phyloP scores from a whole-genome alignment of 2,797 vertebrate species.

The Smutsia temminckii region DNA sequence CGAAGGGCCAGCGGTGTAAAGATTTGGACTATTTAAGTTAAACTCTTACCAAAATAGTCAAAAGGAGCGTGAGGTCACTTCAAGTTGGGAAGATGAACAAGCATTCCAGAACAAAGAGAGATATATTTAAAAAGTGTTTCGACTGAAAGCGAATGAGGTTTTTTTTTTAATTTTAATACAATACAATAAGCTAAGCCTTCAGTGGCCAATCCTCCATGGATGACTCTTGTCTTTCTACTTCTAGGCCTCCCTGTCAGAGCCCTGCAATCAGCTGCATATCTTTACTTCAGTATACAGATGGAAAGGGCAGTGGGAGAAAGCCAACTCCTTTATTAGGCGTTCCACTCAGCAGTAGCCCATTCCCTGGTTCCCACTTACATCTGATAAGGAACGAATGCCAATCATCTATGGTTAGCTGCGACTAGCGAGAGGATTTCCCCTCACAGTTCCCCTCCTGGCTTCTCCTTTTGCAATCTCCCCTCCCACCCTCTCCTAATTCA shows the following conservation, averaged over 20 bases:
- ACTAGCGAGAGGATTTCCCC: not conserved
- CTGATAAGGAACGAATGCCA: slow-evolving; percentile 34
- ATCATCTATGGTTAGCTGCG: not conserved
- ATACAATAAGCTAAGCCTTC: not conserved
- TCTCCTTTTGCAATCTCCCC: not conserved
- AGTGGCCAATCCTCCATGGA: not conserved
- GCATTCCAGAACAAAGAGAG: slow-evolving; percentile 26
- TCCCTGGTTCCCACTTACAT: not conserved
- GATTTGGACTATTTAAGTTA: slow-evolving; percentile 18
- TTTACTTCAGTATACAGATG: slow-evolving; percentile 2
- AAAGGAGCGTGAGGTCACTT: slow-evolving; percentile 5
- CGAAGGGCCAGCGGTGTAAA: not conserved
- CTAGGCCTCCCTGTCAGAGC: not conserved
- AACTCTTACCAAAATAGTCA: slow-evolving; percentile 41
- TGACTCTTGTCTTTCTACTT: not conserved
- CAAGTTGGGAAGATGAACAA: not conserved
- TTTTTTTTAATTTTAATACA: not conserved
- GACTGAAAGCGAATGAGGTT: slow-evolving; percentile 29
- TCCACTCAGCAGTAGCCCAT: slow-evolving; percentile 1
- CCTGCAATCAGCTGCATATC: not conserved
- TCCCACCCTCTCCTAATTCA: slow-evolving; percentile 8
- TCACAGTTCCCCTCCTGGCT: not conserved
- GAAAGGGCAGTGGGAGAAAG: slow-evolving; percentile 26
- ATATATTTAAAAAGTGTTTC: not conserved
- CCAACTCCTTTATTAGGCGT: slow-evolving; percentile 25